Percentiles rank a stretch among this genome's conserved stretches.
Conservation (phyloP, 2,797 vertebrate species). For the Orestias chungarensis region DNA sequence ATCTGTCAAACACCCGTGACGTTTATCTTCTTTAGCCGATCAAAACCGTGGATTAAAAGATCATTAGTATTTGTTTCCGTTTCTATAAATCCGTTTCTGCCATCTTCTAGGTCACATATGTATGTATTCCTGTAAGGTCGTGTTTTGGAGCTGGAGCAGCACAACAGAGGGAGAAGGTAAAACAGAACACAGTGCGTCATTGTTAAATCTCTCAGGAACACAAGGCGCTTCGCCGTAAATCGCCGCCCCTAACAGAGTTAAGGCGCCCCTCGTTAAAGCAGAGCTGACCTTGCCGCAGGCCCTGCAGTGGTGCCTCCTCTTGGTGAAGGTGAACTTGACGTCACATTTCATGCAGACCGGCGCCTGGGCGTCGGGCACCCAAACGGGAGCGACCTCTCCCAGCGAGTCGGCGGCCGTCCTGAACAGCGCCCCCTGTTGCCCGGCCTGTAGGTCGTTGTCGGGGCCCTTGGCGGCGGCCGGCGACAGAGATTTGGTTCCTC, state of each 20-base stretch:
- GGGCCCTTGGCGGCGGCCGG: constrained; percentile 83
- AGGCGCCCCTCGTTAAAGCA: not conserved
- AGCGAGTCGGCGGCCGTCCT: constrained; percentile 86
- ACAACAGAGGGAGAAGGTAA: not conserved
- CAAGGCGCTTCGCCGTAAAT: not conserved
- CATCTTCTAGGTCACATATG: not conserved
- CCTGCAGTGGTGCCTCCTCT: constrained; percentile 98
- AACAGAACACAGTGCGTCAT: not conserved
- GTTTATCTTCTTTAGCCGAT: constrained; percentile 12
- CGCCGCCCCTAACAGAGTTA: not conserved
- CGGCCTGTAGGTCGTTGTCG: constrained; percentile 95
- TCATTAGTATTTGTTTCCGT: not conserved
- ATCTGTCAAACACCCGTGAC: constrained; percentile 12
- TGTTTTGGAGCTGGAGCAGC: too few relatives aligned
- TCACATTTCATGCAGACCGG: constrained; percentile 98
- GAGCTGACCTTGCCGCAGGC: constrained; percentile 96
- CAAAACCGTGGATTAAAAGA: not conserved
- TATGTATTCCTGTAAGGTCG: too few relatives aligned
- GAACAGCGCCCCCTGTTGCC: constrained; percentile 84
- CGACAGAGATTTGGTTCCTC: constrained; percentile 36
- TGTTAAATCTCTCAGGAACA: not conserved
- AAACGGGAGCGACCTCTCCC: constrained; percentile 95
- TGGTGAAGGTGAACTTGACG: constrained; percentile 98
- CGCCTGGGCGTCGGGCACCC: constrained; percentile 98
- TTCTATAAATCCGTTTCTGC: not conserved